phyloP scores from a whole-genome alignment of 2,888 invertebrate genomes.

The Andricus quercusramuli region DNA sequence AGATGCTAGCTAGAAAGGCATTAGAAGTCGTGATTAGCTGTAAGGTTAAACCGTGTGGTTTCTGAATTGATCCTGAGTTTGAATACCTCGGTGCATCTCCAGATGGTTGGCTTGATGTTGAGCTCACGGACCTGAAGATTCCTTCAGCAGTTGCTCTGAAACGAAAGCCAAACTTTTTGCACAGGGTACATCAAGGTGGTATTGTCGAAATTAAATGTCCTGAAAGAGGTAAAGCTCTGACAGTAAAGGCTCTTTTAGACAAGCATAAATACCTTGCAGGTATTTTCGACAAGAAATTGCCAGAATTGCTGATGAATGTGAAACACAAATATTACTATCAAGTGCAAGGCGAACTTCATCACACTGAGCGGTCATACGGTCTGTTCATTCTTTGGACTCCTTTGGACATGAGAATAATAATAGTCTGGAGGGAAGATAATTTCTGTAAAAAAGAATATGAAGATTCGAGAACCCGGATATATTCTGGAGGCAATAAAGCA shows the following conservation, averaged over 20 bases:
- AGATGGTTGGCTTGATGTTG: conserved; percentile 57
- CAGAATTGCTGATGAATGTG: conserved; percentile 43
- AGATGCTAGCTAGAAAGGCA: conserved; percentile 52
- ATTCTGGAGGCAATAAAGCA: too few relatives aligned
- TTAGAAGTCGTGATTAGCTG: conserved; percentile 47
- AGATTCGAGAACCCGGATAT: too few relatives aligned
- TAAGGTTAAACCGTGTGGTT: conserved; percentile 53
- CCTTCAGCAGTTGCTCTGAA: background rate
- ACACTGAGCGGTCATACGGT: conserved; percentile 43
- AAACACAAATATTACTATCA: conserved; percentile 55
- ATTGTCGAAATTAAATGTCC: conserved; percentile 61
- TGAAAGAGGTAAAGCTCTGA: conserved; percentile 46
- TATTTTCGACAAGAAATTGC: background rate
- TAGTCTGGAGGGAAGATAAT: too few relatives aligned
- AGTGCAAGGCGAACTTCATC: conserved; percentile 59
- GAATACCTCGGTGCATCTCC: conserved; percentile 57
- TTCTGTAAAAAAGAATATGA: too few relatives aligned
- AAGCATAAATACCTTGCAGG: background rate
- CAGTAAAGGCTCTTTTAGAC: conserved; percentile 44
- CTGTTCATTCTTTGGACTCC: too few relatives aligned
- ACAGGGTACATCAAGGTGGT: background rate
- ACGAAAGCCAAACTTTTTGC: background rate
- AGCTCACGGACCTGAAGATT: background rate
- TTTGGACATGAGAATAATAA: too few relatives aligned
- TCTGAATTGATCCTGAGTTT: conserved; percentile 58